These are phyloP conservation scores for Chrysolophus pictus DNA, from an alignment of 2,797 vertebrate genomes.

Conservation along the genomic window DNA sequence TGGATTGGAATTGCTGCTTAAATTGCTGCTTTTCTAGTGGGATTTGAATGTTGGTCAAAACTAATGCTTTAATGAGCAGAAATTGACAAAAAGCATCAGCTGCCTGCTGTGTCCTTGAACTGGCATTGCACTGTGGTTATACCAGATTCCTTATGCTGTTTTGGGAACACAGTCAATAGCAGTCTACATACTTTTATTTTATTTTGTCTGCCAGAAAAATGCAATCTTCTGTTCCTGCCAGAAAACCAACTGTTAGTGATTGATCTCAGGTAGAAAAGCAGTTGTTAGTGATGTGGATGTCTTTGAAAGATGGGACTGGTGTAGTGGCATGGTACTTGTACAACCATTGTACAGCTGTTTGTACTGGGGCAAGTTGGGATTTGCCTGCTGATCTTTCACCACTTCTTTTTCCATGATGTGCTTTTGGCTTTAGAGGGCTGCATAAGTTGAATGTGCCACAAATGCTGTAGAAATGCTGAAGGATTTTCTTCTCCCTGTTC, in stretches of 20 bases:
- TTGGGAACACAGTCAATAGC: not conserved
- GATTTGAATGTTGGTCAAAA: not conserved
- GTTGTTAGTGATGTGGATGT: not conserved
- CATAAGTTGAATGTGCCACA: not conserved
- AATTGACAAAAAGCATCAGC: not conserved
- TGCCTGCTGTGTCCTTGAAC: not conserved
- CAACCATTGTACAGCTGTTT: not conserved
- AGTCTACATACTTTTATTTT: not conserved
- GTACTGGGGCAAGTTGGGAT: not conserved
- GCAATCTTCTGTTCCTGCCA: not conserved
- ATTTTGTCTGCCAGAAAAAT: conserved; percentile 1
- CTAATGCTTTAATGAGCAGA: not conserved
- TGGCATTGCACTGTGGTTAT: not conserved
- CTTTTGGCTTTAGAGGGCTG: not conserved
- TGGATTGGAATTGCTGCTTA: not conserved
- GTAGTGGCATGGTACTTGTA: not conserved
- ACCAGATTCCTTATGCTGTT: not conserved
- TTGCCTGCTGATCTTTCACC: not conserved
- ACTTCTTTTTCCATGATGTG: not conserved
- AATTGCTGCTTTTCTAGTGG: not conserved
- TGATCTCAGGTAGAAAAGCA: not conserved
- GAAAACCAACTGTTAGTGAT: not conserved
- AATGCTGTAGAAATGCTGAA: not conserved
- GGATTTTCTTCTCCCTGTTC: not conserved
- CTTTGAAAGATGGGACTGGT: not conserved